Percentiles rank a stretch among this genome's conserved stretches.
Conservation (phyloP, 2,888 invertebrate species). For the Dasysyrphus albostriatus region DNA sequence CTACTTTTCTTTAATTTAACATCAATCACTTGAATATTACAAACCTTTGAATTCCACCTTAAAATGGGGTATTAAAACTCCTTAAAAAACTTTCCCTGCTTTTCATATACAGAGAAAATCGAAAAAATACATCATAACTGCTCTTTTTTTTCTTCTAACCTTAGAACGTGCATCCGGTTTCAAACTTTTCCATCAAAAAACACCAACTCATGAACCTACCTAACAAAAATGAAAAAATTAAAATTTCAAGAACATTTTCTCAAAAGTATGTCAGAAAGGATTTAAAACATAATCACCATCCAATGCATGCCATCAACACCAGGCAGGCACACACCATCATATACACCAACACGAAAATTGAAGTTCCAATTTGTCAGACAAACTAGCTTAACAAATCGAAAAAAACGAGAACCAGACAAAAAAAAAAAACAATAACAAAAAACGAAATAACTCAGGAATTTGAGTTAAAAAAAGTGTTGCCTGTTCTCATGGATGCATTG, state of each 20-base stretch:
- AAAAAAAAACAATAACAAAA: constrained; percentile 4
- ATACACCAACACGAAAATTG: constrained; percentile 25
- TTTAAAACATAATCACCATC: constrained; percentile 60
- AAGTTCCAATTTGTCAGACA: constrained; percentile 60
- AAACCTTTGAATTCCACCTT: constrained; percentile 14
- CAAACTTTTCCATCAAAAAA: constrained; percentile 31
- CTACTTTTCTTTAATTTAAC: background rate
- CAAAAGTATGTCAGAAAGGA: constrained; percentile 66
- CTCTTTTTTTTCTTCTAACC: background rate
- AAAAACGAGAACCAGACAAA: constrained; percentile 19
- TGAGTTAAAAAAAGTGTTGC: constrained; percentile 1
- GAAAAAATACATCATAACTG: constrained; percentile 21
- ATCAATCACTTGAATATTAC: constrained; percentile 17
- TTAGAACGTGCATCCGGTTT: constrained; percentile 52
- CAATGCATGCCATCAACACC: constrained; percentile 48
- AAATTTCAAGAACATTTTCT: constrained; percentile 49
- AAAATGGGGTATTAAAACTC: constrained; percentile 9
- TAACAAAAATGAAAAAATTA: constrained; percentile 23
- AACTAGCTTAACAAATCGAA: constrained; percentile 35
- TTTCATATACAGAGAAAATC: background rate
- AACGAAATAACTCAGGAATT: constrained; percentile 12
- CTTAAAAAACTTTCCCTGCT: constrained; percentile 23
- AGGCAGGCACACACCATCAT: constrained; percentile 2
- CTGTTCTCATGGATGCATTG: constrained; percentile 4
- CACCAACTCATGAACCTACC: too few relatives aligned